Base-by-base conservation (phyloP, 2,888 invertebrate species). In the Acleris literana region DNA sequence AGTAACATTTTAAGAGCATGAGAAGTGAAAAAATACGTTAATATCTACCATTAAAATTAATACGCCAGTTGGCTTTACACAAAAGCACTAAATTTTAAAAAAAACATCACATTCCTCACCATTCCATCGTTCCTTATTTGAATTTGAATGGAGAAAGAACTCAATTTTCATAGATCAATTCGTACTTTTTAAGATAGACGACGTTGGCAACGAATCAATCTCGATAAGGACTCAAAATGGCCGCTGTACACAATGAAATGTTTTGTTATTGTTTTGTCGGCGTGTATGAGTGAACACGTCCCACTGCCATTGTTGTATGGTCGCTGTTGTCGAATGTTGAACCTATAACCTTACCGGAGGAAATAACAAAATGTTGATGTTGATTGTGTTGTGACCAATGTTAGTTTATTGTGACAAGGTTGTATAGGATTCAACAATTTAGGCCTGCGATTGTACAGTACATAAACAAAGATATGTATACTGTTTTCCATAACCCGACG, bases 121-220 rank as follows among this genome's bases (percentile, higher is more conserved):
- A 33, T 46, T 61, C 56, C 20, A 29, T 51, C 54, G 13, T 7
- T 5, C 29, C 65, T 56, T 56, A 65, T 65, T 65, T 65, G 61
- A 61, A 65, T 65, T 52, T 61, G 60, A 61, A 65, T 56, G 22
- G 65, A 54, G 59, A 65, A 56, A 56, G 56, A 46, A 60, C 44
- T 61, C 46, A 49, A 61, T 65, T 61, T 56, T 52, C 56, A 56
- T 56, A 61, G 61, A 65, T 65, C 55, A 61, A 61, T 65, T 65
- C 54, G 64, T 64, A 49, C 16, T 55, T 60, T 59, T 43, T 25
- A 55, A 59, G 59, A 64, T 60, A 64, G 49, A 54, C 53, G 59
- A 58, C 57, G 58, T 25, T 56, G 49, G 49, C 39, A 25, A 56
- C 56, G 25, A 49, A 29, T 59, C 46, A 55, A 64, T 64, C 64